Conservation (phyloP, 2,888 invertebrate species). For the Xylota segnis region DNA sequence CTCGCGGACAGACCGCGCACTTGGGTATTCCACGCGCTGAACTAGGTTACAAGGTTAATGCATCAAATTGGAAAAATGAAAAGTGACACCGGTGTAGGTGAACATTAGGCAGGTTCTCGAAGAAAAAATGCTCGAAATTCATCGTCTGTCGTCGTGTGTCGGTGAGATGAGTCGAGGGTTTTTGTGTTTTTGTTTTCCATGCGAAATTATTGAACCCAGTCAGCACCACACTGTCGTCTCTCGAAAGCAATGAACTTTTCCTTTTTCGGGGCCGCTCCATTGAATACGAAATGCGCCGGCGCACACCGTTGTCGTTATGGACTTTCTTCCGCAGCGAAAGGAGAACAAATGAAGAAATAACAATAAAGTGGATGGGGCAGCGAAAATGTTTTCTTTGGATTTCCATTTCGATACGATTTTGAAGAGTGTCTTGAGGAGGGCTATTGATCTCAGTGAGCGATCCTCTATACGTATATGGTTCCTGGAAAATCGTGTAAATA, state of each 20-base stretch:
- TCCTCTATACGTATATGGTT: slow-evolving; percentile 43
- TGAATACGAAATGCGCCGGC: slow-evolving; percentile 66
- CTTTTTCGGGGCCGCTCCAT: slow-evolving; percentile 55
- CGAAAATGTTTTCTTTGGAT: slow-evolving; percentile 55
- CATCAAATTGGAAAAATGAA: slow-evolving; percentile 68
- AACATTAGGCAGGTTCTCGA: slow-evolving; percentile 33
- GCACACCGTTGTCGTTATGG: slow-evolving; percentile 8
- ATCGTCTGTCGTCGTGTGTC: slow-evolving; percentile 11
- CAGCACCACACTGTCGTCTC: slow-evolving; percentile 38
- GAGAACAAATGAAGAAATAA: slow-evolving; percentile 57
- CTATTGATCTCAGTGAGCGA: slow-evolving; percentile 20
- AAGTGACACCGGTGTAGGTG: slow-evolving; percentile 53
- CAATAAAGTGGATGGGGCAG: slow-evolving; percentile 40
- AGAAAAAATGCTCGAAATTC: slow-evolving; percentile 43
- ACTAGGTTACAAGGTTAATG: slow-evolving; percentile 63
- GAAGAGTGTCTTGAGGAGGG: slow-evolving; percentile 9
- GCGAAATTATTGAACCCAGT: slow-evolving; percentile 55
- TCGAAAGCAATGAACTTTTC: slow-evolving; percentile 70
- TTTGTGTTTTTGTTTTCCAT: slow-evolving; percentile 49
- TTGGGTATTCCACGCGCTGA: slow-evolving; percentile 27
- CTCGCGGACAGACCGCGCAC: slow-evolving; percentile 3
- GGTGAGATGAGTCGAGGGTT: slow-evolving; percentile 29
- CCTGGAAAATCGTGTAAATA: slow-evolving; percentile 45
- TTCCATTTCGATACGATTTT: slow-evolving; percentile 59
- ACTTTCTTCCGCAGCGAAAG: slow-evolving; percentile 75